Conservation (phyloP, 1,140 invertebrate species). For the Macrobrachium rosenbergii region DNA sequence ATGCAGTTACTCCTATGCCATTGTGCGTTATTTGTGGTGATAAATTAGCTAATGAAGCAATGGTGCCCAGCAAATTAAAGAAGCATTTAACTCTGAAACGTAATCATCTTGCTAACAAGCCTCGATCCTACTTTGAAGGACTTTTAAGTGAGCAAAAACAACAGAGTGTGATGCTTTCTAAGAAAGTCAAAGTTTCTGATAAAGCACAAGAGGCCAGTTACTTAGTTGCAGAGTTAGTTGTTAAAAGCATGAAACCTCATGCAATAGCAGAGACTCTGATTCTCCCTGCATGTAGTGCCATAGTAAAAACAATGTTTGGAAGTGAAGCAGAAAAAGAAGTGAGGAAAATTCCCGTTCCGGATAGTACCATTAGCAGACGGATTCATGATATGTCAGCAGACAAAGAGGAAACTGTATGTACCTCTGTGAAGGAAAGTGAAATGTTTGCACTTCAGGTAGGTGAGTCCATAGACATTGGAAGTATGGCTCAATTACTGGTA, state of each 20-base stretch:
- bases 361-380: conserved; percentile 29
- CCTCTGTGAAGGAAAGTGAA: too few relatives aligned
- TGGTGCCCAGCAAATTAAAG: conserved; percentile 56
- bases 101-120: conserved; percentile 36
- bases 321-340: conserved; percentile 23
- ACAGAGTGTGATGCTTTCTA: conserved; percentile 36
- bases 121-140: conserved; percentile 25
- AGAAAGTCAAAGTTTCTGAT: conserved; percentile 32
- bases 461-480: too few relatives aligned
- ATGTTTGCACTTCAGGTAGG: too few relatives aligned
- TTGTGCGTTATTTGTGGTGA: conserved; percentile 53
- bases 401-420: too few relatives aligned
- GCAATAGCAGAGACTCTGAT: conserved; percentile 29
- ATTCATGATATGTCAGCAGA: too few relatives aligned
- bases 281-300: conserved; percentile 25
- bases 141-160: conserved; percentile 19
- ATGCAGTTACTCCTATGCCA: conserved; percentile 37
- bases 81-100: conserved; percentile 43
- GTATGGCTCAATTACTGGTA: too few relatives aligned
- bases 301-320: conserved; percentile 37
- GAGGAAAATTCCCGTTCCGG: conserved; percentile 26
- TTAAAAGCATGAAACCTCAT: conserved; percentile 28
- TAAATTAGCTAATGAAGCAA: too few relatives aligned
- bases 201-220: conserved; percentile 35
- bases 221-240: conserved; percentile 26